phyloP scores from a whole-genome alignment of 2,113 vertebrate genomes.

The Chauna torquata region DNA sequence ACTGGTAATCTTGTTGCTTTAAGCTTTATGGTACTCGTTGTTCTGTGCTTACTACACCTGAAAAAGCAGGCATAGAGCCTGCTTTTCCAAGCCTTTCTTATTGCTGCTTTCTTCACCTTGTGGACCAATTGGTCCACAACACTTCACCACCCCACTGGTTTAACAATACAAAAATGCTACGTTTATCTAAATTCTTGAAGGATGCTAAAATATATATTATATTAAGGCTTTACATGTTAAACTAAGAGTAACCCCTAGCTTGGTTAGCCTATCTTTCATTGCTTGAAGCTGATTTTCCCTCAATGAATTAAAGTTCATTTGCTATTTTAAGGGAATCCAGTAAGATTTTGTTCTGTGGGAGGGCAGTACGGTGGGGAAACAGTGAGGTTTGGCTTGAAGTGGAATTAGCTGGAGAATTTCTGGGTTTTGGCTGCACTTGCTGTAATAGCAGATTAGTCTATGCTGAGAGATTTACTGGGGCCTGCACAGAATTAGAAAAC shows the following conservation, averaged over 20 bases:
- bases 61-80: background rate
- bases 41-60: background rate
- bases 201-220: background rate
- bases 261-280: background rate
- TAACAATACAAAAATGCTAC: background rate
- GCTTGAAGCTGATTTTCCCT: background rate
- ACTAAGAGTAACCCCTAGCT: background rate
- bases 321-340: constrained; percentile 15
- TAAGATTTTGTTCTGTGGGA: background rate
- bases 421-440: constrained; percentile 19
- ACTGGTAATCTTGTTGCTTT: background rate
- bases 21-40: background rate
- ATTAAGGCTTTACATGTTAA: background rate
- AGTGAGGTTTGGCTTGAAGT: constrained; percentile 10
- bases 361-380: background rate
- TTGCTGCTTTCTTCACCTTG: background rate
- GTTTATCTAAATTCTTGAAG: background rate
- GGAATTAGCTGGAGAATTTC: constrained; percentile 33
- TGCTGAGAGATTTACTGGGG: background rate
- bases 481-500: constrained; percentile 36
- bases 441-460: background rate
- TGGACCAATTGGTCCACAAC: no score
- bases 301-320: constrained; percentile 17
- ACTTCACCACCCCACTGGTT: background rate
- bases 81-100: background rate